Evolutionary conservation across 2,113 vertebrate species (phyloP).

Genomic region (Pangasianodon gigas): DNA sequence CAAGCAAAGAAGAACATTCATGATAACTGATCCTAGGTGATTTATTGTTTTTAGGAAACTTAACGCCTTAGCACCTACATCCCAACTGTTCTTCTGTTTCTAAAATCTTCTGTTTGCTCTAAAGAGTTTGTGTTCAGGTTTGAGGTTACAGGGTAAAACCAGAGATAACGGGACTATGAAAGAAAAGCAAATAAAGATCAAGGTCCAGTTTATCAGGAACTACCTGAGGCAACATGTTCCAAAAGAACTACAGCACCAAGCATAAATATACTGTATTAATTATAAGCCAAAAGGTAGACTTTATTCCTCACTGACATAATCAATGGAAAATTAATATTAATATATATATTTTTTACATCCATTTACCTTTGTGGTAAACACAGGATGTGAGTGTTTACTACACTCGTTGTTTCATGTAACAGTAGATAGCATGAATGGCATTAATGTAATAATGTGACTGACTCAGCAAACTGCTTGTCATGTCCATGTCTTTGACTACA

Average conservation of each 20-base stretch:
- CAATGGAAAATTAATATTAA: not conserved
- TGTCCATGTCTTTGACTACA: not conserved
- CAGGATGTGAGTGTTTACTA: not conserved
- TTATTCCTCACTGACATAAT: not conserved
- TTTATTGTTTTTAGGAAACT: not conserved
- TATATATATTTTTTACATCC: not conserved
- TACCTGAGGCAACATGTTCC: not conserved
- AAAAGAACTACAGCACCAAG: not conserved
- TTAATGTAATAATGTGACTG: not conserved
- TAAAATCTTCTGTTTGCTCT: slow-evolving; percentile 7
- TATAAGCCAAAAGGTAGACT: not conserved
- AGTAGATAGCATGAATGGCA: not conserved
- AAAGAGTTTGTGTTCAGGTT: not conserved
- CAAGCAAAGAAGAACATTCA: not conserved
- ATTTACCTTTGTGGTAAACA: not conserved
- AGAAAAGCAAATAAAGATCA: slow-evolving; percentile 27
- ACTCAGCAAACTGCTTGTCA: not conserved
- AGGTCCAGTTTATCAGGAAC: slow-evolving; percentile 19
- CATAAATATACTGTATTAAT: not conserved
- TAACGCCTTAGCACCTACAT: not conserved
- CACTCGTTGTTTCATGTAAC: not conserved
- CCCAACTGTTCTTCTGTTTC: not conserved
- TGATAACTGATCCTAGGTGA: not conserved
- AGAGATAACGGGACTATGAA: not conserved
- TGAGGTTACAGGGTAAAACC: not conserved